These are phyloP conservation scores for Brachynemurus nebulosus DNA, from an alignment of 2,888 invertebrate genomes.

Conservation along the genomic window DNA sequence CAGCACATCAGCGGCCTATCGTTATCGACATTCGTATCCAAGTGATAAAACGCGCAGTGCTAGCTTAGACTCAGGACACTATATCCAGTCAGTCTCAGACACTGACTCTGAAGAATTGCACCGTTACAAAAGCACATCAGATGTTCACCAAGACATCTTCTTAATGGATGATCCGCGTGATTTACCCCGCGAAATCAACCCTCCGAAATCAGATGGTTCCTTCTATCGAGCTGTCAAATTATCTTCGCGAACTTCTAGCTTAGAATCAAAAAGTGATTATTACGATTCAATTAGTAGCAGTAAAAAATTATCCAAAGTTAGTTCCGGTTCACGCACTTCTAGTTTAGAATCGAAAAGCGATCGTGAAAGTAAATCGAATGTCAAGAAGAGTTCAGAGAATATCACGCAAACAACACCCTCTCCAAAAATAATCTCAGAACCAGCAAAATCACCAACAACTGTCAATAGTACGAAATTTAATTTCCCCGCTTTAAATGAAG, in stretches of 20 bases:
- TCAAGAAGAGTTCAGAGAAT: conserved; percentile 10
- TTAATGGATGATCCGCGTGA: conserved; percentile 63
- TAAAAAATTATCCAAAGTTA: conserved; percentile 13
- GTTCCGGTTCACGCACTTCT: conserved; percentile 41
- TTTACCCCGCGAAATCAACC: conserved; percentile 54
- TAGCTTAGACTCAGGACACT: conserved; percentile 64
- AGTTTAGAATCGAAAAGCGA: conserved; percentile 52
- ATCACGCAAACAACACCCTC: neutral
- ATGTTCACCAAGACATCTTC: conserved; percentile 63
- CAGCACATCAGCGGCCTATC: conserved; percentile 30
- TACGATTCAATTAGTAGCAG: conserved; percentile 34
- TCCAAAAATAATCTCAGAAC: neutral
- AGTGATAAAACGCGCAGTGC: conserved; percentile 42
- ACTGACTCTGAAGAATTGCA: conserved; percentile 44
- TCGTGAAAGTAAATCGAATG: conserved; percentile 27
- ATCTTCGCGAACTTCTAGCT: conserved; percentile 52
- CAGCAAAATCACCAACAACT: neutral
- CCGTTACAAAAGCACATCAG: conserved; percentile 51
- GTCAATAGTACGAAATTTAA: neutral
- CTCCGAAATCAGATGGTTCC: conserved; percentile 57
- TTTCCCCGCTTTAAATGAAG: conserved; percentile 4
- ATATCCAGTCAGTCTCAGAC: conserved; percentile 60
- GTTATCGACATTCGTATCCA: conserved; percentile 23
- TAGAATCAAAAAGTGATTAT: conserved; percentile 49
- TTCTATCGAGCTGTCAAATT: conserved; percentile 57